These are phyloP conservation scores for Dasyornis broadbenti DNA, from an alignment of 2,113 vertebrate genomes.

Conservation along the genomic window DNA sequence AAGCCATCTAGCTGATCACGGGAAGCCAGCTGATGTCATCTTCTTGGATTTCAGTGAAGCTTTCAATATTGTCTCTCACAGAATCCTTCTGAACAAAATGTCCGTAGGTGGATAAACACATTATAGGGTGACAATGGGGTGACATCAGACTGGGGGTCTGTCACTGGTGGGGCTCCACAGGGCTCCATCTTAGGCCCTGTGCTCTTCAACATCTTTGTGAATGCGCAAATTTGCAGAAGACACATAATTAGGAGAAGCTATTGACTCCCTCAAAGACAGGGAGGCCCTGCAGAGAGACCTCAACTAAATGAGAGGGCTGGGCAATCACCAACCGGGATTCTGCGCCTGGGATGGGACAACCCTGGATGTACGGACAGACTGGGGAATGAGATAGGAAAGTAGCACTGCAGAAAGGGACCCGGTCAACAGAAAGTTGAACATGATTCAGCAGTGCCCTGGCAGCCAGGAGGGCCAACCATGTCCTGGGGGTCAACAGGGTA, in stretches of 20 bases:
- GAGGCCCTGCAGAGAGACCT: neutral
- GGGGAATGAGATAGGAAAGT: neutral
- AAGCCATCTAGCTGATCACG: neutral
- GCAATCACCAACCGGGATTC: neutral
- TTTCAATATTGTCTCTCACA: neutral
- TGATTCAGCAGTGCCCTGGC: neutral
- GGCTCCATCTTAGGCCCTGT: neutral
- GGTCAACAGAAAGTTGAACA: neutral
- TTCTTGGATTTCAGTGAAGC: neutral
- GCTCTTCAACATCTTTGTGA: neutral
- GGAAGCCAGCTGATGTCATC: too few relatives aligned
- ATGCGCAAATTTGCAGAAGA: neutral
- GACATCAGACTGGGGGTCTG: neutral
- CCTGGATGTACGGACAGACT: neutral
- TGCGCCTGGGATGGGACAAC: neutral
- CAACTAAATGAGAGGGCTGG: neutral
- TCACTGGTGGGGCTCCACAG: neutral
- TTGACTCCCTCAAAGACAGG: neutral
- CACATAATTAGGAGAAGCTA: neutral
- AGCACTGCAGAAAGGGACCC: neutral
- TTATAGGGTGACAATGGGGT: neutral
- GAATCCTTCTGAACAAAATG: neutral
- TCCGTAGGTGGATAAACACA: neutral
- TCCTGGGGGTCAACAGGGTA: neutral
- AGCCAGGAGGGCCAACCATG: neutral